phyloP scores from a whole-genome alignment of 2,888 invertebrate genomes.

The Trypoxylon attenuatum region DNA sequence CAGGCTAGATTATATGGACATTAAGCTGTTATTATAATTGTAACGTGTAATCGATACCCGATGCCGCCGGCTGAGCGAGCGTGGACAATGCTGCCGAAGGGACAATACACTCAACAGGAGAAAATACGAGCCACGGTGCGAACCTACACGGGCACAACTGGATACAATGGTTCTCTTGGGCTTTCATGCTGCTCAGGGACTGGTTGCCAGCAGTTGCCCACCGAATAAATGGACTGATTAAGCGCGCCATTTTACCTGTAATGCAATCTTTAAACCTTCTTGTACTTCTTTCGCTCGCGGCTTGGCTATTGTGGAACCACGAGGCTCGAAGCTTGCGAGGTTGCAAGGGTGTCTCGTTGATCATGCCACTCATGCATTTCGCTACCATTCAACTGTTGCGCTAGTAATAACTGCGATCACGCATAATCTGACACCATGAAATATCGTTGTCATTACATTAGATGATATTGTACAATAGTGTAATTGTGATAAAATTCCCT shows the following conservation, averaged over 20 bases:
- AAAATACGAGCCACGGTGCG: not conserved
- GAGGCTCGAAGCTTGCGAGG: too few species aligned
- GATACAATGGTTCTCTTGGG: conserved; percentile 22
- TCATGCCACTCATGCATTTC: conserved; percentile 35
- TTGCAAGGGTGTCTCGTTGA: conserved; percentile 51
- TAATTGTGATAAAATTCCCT: too few species aligned
- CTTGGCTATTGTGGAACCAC: too few species aligned
- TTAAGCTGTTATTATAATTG: conserved; percentile 64
- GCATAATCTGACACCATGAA: too few species aligned
- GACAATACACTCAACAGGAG: too few species aligned
- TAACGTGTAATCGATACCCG: conserved; percentile 63
- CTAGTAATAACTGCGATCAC: too few species aligned
- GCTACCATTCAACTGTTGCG: too few species aligned
- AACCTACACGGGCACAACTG: not conserved
- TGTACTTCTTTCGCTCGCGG: not conserved
- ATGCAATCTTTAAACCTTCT: conserved; percentile 60
- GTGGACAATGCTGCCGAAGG: not conserved
- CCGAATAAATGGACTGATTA: conserved; percentile 69
- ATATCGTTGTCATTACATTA: too few species aligned
- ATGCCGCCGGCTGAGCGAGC: conserved; percentile 8
- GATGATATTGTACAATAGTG: too few species aligned
- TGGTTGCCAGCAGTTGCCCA: conserved; percentile 35
- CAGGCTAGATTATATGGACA: conserved; percentile 46
- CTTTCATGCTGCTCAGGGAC: conserved; percentile 31
- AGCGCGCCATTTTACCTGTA: conserved; percentile 66